These are phyloP conservation scores for Endomychus coccineus DNA, from an alignment of 2,888 invertebrate species.

Conservation along the genomic window DNA sequence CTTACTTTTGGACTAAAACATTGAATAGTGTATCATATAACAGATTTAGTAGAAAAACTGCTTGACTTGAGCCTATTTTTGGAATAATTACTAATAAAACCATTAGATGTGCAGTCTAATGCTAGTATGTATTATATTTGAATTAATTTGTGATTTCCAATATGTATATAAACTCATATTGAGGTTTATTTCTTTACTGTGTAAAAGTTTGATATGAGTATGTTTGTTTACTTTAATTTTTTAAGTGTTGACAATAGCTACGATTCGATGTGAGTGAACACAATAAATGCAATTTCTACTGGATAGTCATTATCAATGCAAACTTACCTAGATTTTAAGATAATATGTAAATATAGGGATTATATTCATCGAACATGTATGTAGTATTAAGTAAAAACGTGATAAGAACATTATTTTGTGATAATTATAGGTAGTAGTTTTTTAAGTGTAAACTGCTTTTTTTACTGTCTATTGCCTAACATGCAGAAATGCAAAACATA, in stretches of 20 bases:
- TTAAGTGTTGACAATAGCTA: slow-evolving; percentile 16
- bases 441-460: too few relatives aligned
- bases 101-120: too few relatives aligned
- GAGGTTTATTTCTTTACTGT: slow-evolving; percentile 34
- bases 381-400: slow-evolving; percentile 12
- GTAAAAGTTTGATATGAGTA: slow-evolving; percentile 27
- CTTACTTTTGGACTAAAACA: too few relatives aligned
- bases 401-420: slow-evolving; percentile 16
- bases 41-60: too few relatives aligned
- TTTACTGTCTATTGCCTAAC: too few relatives aligned
- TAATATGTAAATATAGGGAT: slow-evolving; percentile 14
- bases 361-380: slow-evolving; percentile 5
- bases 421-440: slow-evolving; percentile 14
- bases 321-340: slow-evolving; percentile 16
- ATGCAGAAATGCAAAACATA: too few relatives aligned
- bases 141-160: slow-evolving; percentile 13
- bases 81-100: too few relatives aligned
- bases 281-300: slow-evolving; percentile 18
- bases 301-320: slow-evolving; percentile 33
- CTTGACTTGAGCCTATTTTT: too few relatives aligned
- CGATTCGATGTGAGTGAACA: slow-evolving; percentile 12
- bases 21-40: too few relatives aligned
- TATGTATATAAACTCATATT: slow-evolving; percentile 41
- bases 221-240: slow-evolving; percentile 20
- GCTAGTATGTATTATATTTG: too few relatives aligned